Conservation (phyloP, 2,113 vertebrate genomes). For the Caracal caracal region DNA sequence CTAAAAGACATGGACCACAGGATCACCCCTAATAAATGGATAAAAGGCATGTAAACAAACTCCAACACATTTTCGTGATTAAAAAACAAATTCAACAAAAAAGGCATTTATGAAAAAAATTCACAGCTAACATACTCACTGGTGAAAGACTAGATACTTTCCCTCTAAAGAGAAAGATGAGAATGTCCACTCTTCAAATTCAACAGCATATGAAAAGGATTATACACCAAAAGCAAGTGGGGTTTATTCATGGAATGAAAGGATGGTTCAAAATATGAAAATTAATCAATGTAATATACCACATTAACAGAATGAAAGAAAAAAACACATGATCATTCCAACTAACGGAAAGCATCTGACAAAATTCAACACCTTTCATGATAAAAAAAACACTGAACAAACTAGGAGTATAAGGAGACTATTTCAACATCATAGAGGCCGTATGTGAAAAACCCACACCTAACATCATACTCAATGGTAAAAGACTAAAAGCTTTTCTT, state of each 20-base stretch:
- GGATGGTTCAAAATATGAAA: conserved; percentile 28
- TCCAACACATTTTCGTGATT: not conserved
- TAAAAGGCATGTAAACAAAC: conserved; percentile 43
- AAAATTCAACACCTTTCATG: conserved; percentile 15
- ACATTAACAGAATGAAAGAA: not conserved
- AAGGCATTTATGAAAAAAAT: not conserved
- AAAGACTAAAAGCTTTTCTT: not conserved
- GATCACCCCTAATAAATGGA: conserved; percentile 3
- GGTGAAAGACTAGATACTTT: not conserved
- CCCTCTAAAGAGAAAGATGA: not conserved
- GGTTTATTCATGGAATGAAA: not conserved
- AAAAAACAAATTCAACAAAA: not conserved
- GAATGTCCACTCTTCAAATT: conserved; percentile 6
- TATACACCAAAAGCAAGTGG: not conserved
- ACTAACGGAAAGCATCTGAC: not conserved
- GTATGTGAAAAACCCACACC: not conserved
- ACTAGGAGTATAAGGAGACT: not conserved
- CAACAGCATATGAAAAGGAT: not conserved
- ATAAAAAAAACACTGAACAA: not conserved
- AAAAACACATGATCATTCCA: not conserved
- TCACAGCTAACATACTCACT: not conserved
- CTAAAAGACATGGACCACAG: not conserved
- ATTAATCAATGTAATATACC: not conserved
- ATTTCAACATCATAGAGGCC: not conserved
- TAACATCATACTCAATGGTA: not conserved